Base-by-base conservation (phyloP, 2,888 invertebrate species). In the Parnassius apollo region DNA sequence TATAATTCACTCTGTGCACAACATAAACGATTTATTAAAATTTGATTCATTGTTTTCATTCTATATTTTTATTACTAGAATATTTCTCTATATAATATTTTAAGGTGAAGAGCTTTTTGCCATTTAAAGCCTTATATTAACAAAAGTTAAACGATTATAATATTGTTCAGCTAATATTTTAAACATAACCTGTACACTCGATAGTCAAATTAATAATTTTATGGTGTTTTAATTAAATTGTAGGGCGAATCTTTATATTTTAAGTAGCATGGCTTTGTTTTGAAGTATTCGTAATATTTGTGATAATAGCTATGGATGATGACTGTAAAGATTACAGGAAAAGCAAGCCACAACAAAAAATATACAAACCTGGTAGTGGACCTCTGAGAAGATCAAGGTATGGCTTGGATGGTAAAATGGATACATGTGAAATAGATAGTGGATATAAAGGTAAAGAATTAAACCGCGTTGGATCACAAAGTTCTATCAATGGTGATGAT, bases 331-430 rank as follows among this genome's bases (percentile, higher is more conserved):
- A 93, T 71, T 92, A 88, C 73, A 92, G 87, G 91, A 93, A 92
- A 83, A 93, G 93, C 81, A 94, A 94, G 86, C 95, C 94, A 75
- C 94, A 94, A 78, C 94, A 94, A 86, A 93, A 93, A 85, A 89
- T 95, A 68, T 96, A 96, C 77, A 94, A 93, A 81, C 96, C 96
- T 80, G 96, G 96, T 73, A 95, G 95, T 91, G 96, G 96, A 69
- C 95, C 95, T 69, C 86, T 96, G 69, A 92, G 94, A 78, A 94
- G 95, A 84, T 93, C 95, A 69, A 93, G 93, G 73, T 93, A 92
- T 84, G 91, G 90, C 78, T 81, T 89, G 66, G 94, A 94, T 70
- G 92, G 78, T 67, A 91, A 94, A 81, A 92, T 93, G 80, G 93
- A 94, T 69, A 74, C 80, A 62, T 84, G 83, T 67, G 83, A 85